A percentile compares a stretch with the other conserved stretches of the same genome.
Conservation (phyloP, 2,113 vertebrate genomes). For the Carassius auratus region DNA sequence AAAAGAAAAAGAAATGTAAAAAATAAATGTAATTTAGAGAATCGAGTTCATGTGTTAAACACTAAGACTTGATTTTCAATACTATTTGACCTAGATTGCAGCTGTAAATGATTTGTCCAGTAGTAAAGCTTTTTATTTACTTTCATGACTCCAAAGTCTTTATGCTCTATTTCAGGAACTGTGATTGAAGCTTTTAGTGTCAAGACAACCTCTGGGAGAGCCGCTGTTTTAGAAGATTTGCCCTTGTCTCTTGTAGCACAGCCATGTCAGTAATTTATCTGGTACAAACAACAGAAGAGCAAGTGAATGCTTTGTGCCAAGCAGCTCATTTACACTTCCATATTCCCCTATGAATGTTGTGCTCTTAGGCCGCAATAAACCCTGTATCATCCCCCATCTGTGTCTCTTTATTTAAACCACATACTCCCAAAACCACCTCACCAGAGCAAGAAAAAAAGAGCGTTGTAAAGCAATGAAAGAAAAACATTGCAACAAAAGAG, state of each 20-base stretch:
- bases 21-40: background rate
- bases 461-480: background rate
- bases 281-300: conserved; percentile 73
- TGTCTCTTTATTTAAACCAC: conserved; percentile 62
- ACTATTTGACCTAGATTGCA: background rate
- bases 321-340: conserved; percentile 70
- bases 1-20: background rate
- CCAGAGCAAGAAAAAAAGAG: conserved; percentile 41
- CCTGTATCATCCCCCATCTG: conserved; percentile 64
- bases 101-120: background rate
- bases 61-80: background rate
- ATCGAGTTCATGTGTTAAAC: background rate
- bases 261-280: conserved; percentile 76
- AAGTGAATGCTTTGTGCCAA: conserved; percentile 59
- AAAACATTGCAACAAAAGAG: conserved; percentile 54
- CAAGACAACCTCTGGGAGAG: conserved; percentile 67
- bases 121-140: background rate
- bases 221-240: conserved; percentile 73
- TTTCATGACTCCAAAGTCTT: background rate
- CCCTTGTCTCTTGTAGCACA: conserved; percentile 70
- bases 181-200: conserved; percentile 54
- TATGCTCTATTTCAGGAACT: conserved; percentile 7
- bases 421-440: conserved; percentile 48
- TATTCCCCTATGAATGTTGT: conserved; percentile 66
- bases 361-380: conserved; percentile 69